These are phyloP conservation scores for Bombyx huttoni DNA, from an alignment of 2,888 invertebrate genomes.

Conservation along the genomic window DNA sequence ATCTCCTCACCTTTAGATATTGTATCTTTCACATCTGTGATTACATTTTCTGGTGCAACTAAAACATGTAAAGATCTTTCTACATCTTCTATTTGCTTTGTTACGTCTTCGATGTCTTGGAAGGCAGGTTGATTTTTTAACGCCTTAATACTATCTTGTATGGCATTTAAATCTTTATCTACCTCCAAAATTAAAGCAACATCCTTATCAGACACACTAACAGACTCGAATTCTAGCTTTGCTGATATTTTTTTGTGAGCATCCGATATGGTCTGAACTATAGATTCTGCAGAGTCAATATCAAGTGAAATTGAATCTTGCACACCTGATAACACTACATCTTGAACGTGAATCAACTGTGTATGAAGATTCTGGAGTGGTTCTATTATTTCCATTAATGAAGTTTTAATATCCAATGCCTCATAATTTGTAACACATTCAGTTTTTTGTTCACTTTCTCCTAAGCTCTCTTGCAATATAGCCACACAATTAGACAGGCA, in stretches of 20 bases:
- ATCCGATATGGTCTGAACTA: constrained; percentile 41
- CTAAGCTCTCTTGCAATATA: constrained; percentile 26
- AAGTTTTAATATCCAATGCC: constrained; percentile 16
- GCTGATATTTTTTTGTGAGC: constrained; percentile 45
- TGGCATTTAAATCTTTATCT: constrained; percentile 40
- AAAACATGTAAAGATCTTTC: constrained; percentile 32
- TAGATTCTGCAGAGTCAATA: constrained; percentile 40
- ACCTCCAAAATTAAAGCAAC: constrained; percentile 37
- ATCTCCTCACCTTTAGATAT: constrained; percentile 32
- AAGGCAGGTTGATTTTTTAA: constrained; percentile 28
- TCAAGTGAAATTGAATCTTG: constrained; percentile 38
- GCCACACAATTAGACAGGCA: constrained; percentile 46
- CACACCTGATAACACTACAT: constrained; percentile 33
- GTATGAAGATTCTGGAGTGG: constrained; percentile 40
- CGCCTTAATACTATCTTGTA: constrained; percentile 39
- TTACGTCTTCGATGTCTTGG: constrained; percentile 25
- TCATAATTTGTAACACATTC: constrained; percentile 14
- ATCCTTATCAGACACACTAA: constrained; percentile 25
- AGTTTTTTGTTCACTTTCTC: constrained; percentile 15
- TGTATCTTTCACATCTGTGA: constrained; percentile 13
- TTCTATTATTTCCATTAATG: constrained; percentile 38
- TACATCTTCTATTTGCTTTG: constrained; percentile 35
- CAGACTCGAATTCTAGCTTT: constrained; percentile 26
- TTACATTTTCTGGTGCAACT: constrained; percentile 19
- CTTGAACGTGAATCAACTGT: constrained; percentile 37